phyloP scores from a whole-genome alignment of 1,140 invertebrate genomes.

The Melipona quadrifasciata region DNA sequence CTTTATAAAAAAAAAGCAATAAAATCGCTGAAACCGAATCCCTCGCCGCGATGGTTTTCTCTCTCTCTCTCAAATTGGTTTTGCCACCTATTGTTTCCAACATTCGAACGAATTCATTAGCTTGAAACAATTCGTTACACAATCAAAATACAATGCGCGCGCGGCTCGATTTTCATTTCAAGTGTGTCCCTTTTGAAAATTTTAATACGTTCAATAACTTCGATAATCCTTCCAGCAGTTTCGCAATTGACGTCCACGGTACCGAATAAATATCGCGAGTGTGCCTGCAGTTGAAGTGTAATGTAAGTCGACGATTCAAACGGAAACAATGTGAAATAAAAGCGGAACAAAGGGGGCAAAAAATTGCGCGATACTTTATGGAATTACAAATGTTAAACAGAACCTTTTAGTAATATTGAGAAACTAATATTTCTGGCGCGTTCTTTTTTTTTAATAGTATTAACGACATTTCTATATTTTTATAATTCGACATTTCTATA shows the following conservation, averaged over 20 bases:
- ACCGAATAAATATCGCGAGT: not conserved
- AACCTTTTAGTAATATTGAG: too few species aligned
- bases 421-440: too few species aligned
- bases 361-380: too few species aligned
- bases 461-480: too few species aligned
- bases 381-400: too few species aligned
- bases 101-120: not conserved
- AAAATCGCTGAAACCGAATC: not conserved
- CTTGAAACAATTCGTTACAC: not conserved
- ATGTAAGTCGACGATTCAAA: too few species aligned
- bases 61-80: not conserved
- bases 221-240: not conserved
- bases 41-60: not conserved
- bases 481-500: too few species aligned
- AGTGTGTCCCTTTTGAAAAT: not conserved
- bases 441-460: too few species aligned
- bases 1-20: not conserved
- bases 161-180: not conserved
- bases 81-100: not conserved
- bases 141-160: too few species aligned
- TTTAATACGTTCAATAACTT: not conserved
- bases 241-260: not conserved
- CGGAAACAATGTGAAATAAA: too few species aligned
- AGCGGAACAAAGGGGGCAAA: too few species aligned
- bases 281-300: too few species aligned